A percentile compares a stretch with the other conserved stretches of the same genome.
Evolutionary conservation across 2,113 vertebrate genomes (phyloP).

Genomic region (Ailurus styani): DNA sequence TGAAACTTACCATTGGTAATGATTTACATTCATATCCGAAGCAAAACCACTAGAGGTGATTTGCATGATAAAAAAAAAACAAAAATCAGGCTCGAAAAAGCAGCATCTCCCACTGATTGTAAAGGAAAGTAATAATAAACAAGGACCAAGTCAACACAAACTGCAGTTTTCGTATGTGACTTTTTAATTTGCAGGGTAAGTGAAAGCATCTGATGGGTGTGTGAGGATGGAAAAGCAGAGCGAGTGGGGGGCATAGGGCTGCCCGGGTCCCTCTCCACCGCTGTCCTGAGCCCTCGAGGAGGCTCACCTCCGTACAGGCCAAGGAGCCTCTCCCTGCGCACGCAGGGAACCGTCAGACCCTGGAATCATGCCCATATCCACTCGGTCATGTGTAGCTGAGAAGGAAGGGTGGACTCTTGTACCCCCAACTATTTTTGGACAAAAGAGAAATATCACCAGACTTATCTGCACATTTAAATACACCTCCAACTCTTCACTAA

Average conservation of each 20-base stretch:
- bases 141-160: neutral
- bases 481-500: neutral
- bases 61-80: slow-evolving; percentile 12
- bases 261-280: neutral
- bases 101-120: neutral
- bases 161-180: neutral
- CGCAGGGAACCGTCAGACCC: neutral
- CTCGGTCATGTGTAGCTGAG: neutral
- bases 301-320: neutral
- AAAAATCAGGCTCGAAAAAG: neutral
- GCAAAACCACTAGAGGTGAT: slow-evolving; percentile 9
- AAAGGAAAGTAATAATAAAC: slow-evolving; percentile 1
- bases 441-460: neutral
- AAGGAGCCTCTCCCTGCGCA: neutral
- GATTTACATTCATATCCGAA: slow-evolving; percentile 11
- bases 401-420: neutral
- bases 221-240: neutral
- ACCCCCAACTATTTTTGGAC: neutral
- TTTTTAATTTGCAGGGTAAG: neutral
- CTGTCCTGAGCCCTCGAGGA: fast-evolving
- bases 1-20: slow-evolving; percentile 27
- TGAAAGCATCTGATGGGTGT: neutral
- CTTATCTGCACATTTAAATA: neutral
- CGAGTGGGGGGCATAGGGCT: neutral
- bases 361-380: neutral